A percentile compares a stretch with the other conserved stretches of the same genome.
phyloP scores from a whole-genome alignment of 2,888 invertebrate species.

The Deroplatys truncata region DNA sequence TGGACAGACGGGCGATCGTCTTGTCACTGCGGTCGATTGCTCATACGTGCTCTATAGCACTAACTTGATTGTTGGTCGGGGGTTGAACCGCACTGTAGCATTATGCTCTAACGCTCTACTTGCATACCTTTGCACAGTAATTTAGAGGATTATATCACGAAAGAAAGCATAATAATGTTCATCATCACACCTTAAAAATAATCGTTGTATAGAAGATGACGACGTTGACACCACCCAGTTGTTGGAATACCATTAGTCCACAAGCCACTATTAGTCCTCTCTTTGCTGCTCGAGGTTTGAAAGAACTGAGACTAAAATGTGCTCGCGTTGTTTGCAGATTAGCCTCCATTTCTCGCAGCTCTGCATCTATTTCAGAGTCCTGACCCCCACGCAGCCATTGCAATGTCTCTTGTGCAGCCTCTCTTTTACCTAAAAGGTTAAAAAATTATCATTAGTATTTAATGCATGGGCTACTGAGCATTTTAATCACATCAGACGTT shows the following conservation, averaged over 20 bases:
- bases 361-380: conserved; percentile 64
- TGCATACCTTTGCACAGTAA: too few species aligned
- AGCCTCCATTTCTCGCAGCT: conserved; percentile 50
- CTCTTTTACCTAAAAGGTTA: conserved; percentile 40
- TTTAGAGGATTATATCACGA: too few species aligned
- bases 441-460: too few species aligned
- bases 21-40: too few species aligned
- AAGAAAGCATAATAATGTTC: background rate
- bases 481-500: too few species aligned
- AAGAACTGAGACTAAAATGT: conserved; percentile 30
- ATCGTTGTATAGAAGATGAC: conserved; percentile 73
- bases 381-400: conserved; percentile 66
- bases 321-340: conserved; percentile 49
- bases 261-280: conserved; percentile 68
- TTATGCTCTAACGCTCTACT: too few species aligned
- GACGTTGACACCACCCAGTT: conserved; percentile 78
- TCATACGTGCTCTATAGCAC: too few species aligned
- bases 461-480: too few species aligned
- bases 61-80: too few species aligned
- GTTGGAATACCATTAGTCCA: conserved; percentile 85
- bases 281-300: conserved; percentile 58
- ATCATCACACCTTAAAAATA: conserved; percentile 57
- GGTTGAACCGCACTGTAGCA: too few species aligned
- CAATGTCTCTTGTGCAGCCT: conserved; percentile 66
- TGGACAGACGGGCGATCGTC: too few species aligned